These are phyloP conservation scores for Archocentrus centrarchus DNA, from an alignment of 2,113 vertebrate species.

Conservation along the genomic window DNA sequence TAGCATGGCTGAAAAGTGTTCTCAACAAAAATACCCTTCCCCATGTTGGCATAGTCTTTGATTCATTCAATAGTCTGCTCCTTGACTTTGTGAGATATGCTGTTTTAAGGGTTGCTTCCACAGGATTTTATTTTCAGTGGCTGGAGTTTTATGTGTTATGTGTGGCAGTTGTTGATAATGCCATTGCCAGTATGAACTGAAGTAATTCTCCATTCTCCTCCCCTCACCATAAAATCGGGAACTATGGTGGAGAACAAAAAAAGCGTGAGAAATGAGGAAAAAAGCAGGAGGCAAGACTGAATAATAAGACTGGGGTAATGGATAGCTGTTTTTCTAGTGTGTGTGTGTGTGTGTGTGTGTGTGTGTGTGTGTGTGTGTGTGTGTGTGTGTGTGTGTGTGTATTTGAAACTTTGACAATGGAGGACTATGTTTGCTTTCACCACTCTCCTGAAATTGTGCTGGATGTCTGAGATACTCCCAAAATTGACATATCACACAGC, in stretches of 20 bases:
- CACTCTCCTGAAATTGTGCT: not conserved
- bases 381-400: not conserved
- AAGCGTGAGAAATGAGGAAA: constrained; percentile 52
- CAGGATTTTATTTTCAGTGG: not conserved
- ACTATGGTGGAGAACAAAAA: constrained; percentile 28
- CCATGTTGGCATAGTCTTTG: not conserved
- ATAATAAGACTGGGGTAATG: constrained; percentile 36
- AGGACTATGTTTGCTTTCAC: not conserved
- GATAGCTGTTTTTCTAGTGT: constrained; percentile 12
- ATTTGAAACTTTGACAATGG: not conserved
- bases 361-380: too few species aligned
- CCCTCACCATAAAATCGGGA: constrained; percentile 37
- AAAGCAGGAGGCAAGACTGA: constrained; percentile 16
- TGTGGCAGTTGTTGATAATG: constrained; percentile 22
- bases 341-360: not conserved
- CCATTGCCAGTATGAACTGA: constrained; percentile 40
- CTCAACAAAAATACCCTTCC: not conserved
- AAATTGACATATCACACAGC: not conserved
- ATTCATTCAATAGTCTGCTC: not conserved
- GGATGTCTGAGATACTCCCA: not conserved
- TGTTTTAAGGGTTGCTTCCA: not conserved
- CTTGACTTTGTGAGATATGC: not conserved
- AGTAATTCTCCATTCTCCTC: constrained; percentile 43
- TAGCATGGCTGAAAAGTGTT: not conserved
- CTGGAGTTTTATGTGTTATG: not conserved